Evolutionary conservation across 2,113 vertebrate species (phyloP).

Genomic region (Tretioscincus oriximinensis): DNA sequence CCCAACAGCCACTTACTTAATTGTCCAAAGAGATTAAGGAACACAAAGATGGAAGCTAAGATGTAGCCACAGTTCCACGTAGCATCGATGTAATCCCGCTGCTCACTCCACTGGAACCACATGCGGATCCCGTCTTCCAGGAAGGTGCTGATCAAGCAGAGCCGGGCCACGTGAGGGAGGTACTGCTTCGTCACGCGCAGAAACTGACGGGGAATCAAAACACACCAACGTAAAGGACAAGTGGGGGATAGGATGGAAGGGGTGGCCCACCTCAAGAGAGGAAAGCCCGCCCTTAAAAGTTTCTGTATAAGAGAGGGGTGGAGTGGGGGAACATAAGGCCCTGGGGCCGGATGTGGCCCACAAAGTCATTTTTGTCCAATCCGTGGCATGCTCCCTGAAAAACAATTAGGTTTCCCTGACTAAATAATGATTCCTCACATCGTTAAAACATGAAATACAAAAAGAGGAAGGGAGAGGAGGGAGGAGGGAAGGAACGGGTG

Average conservation of each 20-base stretch:
- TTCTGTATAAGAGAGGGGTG: no score
- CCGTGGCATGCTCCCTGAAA: no score
- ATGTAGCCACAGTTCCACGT: slow-evolving; percentile 95
- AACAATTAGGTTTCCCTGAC: no score
- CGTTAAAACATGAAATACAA: no score
- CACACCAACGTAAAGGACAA: not conserved
- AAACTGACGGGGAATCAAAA: slow-evolving; percentile 75
- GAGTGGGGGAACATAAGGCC: no score
- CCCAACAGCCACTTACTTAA: slow-evolving; percentile 79
- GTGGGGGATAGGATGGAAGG: not conserved
- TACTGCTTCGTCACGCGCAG: slow-evolving; percentile 96
- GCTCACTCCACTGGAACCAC: slow-evolving; percentile 99
- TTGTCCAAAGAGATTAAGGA: slow-evolving; percentile 93
- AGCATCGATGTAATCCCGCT: slow-evolving; percentile 93
- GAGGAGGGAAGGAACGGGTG: no score
- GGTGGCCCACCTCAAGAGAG: no score
- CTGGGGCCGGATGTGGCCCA: no score
- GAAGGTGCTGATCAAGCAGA: slow-evolving; percentile 98
- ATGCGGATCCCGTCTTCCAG: slow-evolving; percentile 97
- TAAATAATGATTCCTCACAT: no score
- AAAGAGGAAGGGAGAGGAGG: no score
- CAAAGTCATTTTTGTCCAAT: no score
- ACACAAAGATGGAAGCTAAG: slow-evolving; percentile 90
- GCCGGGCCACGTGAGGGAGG: slow-evolving; percentile 91
- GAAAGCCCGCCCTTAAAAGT: no score